These are phyloP conservation scores for Eudemis profundana DNA, from an alignment of 2,888 invertebrate genomes.

Conservation along the genomic window DNA sequence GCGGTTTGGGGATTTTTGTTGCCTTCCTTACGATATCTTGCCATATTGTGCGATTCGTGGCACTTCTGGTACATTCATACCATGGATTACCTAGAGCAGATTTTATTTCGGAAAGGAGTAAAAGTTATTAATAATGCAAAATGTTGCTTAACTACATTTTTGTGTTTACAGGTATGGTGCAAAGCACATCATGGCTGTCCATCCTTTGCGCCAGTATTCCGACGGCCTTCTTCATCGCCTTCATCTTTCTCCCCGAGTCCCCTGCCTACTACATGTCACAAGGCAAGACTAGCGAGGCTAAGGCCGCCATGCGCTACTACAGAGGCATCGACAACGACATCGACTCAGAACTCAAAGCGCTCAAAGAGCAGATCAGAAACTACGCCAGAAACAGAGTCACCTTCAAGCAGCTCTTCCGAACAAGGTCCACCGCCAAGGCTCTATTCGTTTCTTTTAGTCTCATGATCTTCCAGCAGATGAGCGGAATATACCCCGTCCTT, in stretches of 20 bases:
- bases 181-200: conserved; percentile 71
- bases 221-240: conserved; percentile 76
- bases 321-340: conserved; percentile 86
- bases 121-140: too few species aligned
- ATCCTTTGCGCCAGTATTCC: conserved; percentile 75
- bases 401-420: conserved; percentile 75
- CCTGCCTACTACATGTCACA: conserved; percentile 87
- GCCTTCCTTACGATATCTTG: too few species aligned
- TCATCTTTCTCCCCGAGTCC: conserved; percentile 89
- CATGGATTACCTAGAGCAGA: too few species aligned
- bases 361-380: conserved; percentile 78
- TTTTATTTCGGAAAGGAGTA: too few species aligned
- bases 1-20: too few species aligned
- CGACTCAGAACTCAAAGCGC: conserved; percentile 81
- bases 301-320: conserved; percentile 85
- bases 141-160: too few species aligned
- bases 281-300: conserved; percentile 84
- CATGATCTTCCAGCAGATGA: conserved; percentile 88
- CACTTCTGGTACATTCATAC: too few species aligned
- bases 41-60: too few species aligned
- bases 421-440: conserved; percentile 74
- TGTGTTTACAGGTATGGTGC: conserved; percentile 72
- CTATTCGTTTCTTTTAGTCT: conserved; percentile 84
- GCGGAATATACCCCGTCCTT: conserved; percentile 86
- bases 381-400: conserved; percentile 74